Evolutionary conservation across 2,113 vertebrate species (phyloP).

Genomic region (Vidua chalybeata): DNA sequence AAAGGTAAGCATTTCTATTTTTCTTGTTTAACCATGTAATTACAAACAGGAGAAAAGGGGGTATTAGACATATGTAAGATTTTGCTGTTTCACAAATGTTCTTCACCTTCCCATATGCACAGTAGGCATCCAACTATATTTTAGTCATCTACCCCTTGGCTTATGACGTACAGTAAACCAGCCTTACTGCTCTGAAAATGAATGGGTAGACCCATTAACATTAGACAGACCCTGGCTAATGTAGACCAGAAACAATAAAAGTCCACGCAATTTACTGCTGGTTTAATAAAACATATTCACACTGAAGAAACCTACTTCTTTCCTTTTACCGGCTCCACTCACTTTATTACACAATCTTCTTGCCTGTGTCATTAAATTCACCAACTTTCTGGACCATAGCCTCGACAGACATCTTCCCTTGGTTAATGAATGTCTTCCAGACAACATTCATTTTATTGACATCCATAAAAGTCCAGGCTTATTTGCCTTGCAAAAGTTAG

Average conservation of each 20-base stretch:
- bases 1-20: neutral
- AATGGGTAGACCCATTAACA: neutral
- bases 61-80: neutral
- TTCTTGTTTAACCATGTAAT: neutral
- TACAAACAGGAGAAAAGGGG: neutral
- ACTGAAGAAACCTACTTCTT: neutral
- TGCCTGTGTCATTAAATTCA: constrained; percentile 5
- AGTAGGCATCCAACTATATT: neutral
- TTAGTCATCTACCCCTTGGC: neutral
- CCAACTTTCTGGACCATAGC: constrained; percentile 46
- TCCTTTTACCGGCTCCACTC: neutral
- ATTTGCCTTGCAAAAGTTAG: constrained; percentile 26
- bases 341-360: neutral
- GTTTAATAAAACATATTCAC: constrained; percentile 35
- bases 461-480: neutral
- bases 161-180: neutral
- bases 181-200: neutral
- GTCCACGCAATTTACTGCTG: neutral
- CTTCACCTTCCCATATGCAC: neutral
- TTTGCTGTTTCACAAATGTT: neutral
- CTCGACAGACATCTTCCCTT: neutral
- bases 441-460: constrained; percentile 13
- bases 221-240: neutral
- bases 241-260: constrained; percentile 6
- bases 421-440: constrained; percentile 14